Conservation (phyloP, 2,888 invertebrate genomes). For the Cantharis rufa region DNA sequence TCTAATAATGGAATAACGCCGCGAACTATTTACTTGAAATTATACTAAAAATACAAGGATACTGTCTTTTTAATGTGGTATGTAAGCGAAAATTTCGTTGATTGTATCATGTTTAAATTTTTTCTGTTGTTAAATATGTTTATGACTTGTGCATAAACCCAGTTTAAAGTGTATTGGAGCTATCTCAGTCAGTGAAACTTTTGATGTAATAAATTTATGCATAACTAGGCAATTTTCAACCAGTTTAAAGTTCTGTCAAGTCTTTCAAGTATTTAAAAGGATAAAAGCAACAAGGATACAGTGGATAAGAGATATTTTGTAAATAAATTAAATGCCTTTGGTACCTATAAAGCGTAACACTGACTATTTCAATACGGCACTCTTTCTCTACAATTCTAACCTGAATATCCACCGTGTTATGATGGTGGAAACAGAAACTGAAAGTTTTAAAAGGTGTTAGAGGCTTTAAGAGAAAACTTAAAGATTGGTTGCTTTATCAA, state of each 20-base stretch:
- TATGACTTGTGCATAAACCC: too few species aligned
- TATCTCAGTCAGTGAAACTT: background rate
- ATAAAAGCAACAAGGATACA: background rate
- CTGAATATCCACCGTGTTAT: background rate
- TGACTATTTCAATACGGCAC: background rate
- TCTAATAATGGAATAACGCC: too few species aligned
- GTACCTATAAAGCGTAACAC: background rate
- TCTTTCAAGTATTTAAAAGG: background rate
- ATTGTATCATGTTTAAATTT: too few species aligned
- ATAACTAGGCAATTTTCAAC: background rate
- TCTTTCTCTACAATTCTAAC: background rate
- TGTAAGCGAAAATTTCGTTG: too few species aligned
- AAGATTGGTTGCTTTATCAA: background rate
- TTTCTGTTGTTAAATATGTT: too few species aligned
- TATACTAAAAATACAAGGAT: too few species aligned
- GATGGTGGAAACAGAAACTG: background rate
- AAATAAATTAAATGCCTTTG: background rate
- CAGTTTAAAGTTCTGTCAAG: background rate
- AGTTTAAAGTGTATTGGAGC: too few species aligned
- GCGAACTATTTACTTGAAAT: too few species aligned
- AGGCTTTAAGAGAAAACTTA: background rate
- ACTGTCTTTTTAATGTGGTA: too few species aligned
- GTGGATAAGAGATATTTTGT: too few species aligned
- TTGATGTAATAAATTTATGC: background rate
- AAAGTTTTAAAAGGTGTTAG: background rate